phyloP scores from a whole-genome alignment of 2,797 vertebrate species.

The Tapera naevia region DNA sequence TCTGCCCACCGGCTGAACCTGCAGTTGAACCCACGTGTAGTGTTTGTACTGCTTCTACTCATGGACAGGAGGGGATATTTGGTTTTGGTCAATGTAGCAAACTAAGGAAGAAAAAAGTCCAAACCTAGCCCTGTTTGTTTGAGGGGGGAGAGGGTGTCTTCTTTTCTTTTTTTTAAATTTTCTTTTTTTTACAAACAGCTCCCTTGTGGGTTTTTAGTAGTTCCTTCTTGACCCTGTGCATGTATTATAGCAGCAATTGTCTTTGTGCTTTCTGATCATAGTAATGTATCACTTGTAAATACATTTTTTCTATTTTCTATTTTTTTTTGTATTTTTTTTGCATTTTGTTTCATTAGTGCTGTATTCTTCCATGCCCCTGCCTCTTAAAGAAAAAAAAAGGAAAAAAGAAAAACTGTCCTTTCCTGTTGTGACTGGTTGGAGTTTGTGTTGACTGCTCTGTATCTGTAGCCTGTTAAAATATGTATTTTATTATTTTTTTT shows the following conservation, averaged over 20 bases:
- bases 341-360: conserved; percentile 82
- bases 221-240: conserved; percentile 76
- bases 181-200: conserved; percentile 16
- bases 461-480: conserved; percentile 44
- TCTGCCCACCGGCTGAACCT: conserved; percentile 57
- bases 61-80: conserved; percentile 67
- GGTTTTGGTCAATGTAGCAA: conserved; percentile 79
- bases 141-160: neutral
- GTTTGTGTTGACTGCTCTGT: conserved; percentile 68
- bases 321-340: conserved; percentile 80
- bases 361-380: conserved; percentile 78
- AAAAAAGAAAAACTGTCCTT: conserved; percentile 62
- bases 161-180: neutral
- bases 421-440: conserved; percentile 73
- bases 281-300: conserved; percentile 86
- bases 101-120: conserved; percentile 70
- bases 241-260: conserved; percentile 80
- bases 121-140: conserved; percentile 27
- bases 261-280: conserved; percentile 81
- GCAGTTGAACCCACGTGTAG: conserved; percentile 65
- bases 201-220: conserved; percentile 70
- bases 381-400: conserved; percentile 55
- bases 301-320: conserved; percentile 86
- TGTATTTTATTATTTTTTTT: conserved; percentile 13
- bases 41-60: conserved; percentile 71